Evolutionary conservation across 1,140 invertebrate species (phyloP), one percentile per base, ranked within the genome.

Genomic region (Adoxophyes honmai): DNA sequence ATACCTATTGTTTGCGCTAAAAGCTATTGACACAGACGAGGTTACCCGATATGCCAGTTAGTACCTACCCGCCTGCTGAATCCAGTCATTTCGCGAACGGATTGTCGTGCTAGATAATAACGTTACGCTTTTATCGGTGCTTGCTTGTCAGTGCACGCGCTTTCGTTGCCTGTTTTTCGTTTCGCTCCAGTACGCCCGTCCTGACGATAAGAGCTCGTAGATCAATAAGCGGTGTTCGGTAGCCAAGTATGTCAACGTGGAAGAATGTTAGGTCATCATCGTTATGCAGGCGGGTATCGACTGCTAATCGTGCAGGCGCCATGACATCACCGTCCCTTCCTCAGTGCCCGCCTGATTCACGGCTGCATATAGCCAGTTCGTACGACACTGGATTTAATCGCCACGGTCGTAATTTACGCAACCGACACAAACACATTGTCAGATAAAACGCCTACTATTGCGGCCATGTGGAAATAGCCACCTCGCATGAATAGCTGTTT

Each of bases 1-100:
- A 82, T 70, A 78, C 64, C 68, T 70, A 74, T 67, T 72, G 70
- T 77, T 76, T 68, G 71, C 64, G 64, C 59, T 73, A 59, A 66
- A 68, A 68, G 57, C 66, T 60, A 60, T 73, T 58, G 57, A 56
- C 42, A 65, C 52, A 51, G 58, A 58, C 57, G 57, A 38, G 62
- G 62, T 59, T 54, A 72, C 34, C 36, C 34, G 36, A 48, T 57
- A 48, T 48, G 51, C 39, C 36, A 9, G 9, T 13, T 48, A 11
- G n/a, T 33, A 28, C 10, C 42, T 18, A 5, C 21, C 42, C 5
- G 42, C 16, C 16, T n/a, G 11, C 15, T 10, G 15, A n/a, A 10
- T 16, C 7, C 13, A 39, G 14, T 15, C 8, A 16, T 13, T 9
- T 15, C 13, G 16, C 42, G 42, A 48, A 48, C 42, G 21, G 18